A percentile compares a stretch with the other conserved stretches of the same genome.
Evolutionary conservation across 2,797 vertebrate species (phyloP).

Genomic region (Crocidura indochinensis): DNA sequence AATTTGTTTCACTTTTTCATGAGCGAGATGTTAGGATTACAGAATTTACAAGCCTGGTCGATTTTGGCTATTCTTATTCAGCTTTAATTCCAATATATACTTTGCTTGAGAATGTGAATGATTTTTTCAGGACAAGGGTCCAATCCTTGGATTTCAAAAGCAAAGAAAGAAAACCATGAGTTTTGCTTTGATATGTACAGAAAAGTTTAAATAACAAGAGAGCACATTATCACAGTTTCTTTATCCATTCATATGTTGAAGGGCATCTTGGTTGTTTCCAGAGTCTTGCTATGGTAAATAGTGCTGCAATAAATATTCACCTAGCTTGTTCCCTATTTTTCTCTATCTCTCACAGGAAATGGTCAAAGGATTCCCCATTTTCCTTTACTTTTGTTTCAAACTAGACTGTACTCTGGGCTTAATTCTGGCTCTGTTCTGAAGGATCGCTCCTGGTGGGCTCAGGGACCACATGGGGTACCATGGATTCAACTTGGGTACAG

Average conservation of each 20-base stretch:
- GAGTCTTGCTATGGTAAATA: too few relatives aligned
- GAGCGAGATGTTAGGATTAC: conserved; percentile 7
- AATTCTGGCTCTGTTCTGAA: too few relatives aligned
- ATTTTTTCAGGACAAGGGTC: not conserved
- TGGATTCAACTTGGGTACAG: too few relatives aligned
- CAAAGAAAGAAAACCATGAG: not conserved
- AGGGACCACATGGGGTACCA: too few relatives aligned
- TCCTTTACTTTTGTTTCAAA: too few relatives aligned
- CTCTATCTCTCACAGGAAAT: not conserved
- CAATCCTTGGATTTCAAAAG: not conserved
- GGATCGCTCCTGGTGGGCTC: too few relatives aligned
- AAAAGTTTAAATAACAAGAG: not conserved
- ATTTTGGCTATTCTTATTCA: not conserved
- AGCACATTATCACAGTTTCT: not conserved
- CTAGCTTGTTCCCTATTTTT: conserved; percentile 12
- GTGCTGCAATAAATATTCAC: too few relatives aligned
- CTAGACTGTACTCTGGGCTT: too few relatives aligned
- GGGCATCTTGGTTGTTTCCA: too few relatives aligned
- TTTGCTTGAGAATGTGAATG: not conserved
- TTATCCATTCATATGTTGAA: too few relatives aligned
- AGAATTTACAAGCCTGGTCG: conserved; percentile 12
- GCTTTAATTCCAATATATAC: not conserved
- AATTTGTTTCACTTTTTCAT: conserved; percentile 27
- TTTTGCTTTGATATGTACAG: conserved; percentile 15
- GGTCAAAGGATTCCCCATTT: not conserved